Evolutionary conservation across 1,140 invertebrate genomes (phyloP).

Genomic region (Galleria mellonella): DNA sequence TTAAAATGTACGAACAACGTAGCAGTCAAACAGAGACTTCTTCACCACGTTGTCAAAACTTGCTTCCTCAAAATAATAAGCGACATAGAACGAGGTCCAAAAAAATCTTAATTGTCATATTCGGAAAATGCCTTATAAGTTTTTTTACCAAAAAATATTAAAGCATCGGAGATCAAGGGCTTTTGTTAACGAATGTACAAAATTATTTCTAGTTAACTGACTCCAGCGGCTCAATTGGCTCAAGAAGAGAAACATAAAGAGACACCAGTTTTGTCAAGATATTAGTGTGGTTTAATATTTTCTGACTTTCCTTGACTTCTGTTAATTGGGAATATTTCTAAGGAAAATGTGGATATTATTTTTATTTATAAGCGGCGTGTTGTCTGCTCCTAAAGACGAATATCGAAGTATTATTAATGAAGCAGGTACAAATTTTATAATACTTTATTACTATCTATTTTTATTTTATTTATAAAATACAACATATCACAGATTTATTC

Average conservation of each 20-base stretch:
- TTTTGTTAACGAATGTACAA: conserved; percentile 34
- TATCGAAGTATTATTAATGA: conserved; percentile 29
- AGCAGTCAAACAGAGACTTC: too few species aligned
- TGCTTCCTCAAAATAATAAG: too few species aligned
- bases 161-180: too few species aligned
- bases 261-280: conserved; percentile 29
- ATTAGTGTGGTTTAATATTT: conserved; percentile 44
- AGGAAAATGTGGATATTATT: conserved; percentile 33
- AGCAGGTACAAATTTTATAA: conserved; percentile 28
- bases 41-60: too few species aligned
- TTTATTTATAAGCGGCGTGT: conserved; percentile 25
- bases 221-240: conserved; percentile 57
- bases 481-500: too few species aligned
- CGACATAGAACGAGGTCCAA: too few species aligned
- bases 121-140: too few species aligned
- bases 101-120: too few species aligned
- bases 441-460: neutral
- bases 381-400: conserved; percentile 33
- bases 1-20: too few species aligned
- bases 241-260: conserved; percentile 43
- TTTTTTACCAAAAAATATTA: too few species aligned
- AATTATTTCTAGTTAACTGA: conserved; percentile 49
- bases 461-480: neutral
- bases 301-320: conserved; percentile 31
- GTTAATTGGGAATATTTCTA: conserved; percentile 13